These are phyloP conservation scores for Spodoptera littoralis DNA, from an alignment of 2,888 invertebrate species.

Conservation along the genomic window DNA sequence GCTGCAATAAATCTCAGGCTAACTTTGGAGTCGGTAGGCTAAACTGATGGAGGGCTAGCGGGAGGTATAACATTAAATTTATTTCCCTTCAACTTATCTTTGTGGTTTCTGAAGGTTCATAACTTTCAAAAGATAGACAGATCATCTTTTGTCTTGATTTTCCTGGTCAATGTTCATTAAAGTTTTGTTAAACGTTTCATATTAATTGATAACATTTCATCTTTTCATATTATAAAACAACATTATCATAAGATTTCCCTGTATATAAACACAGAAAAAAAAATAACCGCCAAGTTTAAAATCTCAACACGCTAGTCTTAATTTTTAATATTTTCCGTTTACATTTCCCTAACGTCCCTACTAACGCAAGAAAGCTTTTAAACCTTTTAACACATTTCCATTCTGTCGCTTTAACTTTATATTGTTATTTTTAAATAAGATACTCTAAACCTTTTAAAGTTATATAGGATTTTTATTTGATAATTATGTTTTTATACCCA, in stretches of 20 bases:
- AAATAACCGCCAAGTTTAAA: conserved; percentile 15
- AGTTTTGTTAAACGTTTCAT: neutral
- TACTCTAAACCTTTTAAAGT: conserved; percentile 5
- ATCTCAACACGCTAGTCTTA: conserved; percentile 35
- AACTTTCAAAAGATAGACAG: conserved; percentile 8
- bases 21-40: conserved; percentile 63
- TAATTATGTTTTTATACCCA: conserved; percentile 18
- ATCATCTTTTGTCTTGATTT: neutral
- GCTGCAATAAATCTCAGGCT: conserved; percentile 61
- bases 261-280: neutral
- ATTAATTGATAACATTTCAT: neutral
- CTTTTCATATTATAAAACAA: too few relatives aligned
- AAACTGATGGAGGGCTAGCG: conserved; percentile 52
- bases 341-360: conserved; percentile 56
- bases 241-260: neutral
- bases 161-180: neutral
- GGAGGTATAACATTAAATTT: conserved; percentile 44
- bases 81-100: conserved; percentile 28
- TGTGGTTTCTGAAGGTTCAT: conserved; percentile 18
- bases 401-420: conserved; percentile 39
- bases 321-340: conserved; percentile 56
- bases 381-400: conserved; percentile 56
- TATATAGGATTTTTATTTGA: conserved; percentile 2
- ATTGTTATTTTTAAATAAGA: conserved; percentile 27
- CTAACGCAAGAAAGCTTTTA: conserved; percentile 60